These are phyloP conservation scores for Tauraco erythrolophus DNA, from an alignment of 2,113 vertebrate species.

Conservation along the genomic window DNA sequence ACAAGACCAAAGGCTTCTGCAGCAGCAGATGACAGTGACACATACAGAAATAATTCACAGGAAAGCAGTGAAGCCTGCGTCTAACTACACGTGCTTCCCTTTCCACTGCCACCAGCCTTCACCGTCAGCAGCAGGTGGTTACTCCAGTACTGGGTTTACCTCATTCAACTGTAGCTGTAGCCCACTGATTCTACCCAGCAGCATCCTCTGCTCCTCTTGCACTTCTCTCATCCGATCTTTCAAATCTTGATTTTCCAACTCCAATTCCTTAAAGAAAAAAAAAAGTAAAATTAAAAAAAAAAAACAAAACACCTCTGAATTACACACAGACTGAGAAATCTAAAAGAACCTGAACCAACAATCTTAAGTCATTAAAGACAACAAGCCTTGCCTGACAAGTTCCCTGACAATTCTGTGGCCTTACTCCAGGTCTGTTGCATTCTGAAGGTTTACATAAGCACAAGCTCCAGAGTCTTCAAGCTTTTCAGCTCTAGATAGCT, in stretches of 20 bases:
- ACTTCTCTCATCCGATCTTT: slow-evolving; percentile 85
- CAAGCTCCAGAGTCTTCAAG: not conserved
- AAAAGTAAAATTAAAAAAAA: not conserved
- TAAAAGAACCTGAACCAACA: not conserved
- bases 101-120: not conserved
- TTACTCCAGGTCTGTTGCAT: not conserved
- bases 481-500: not conserved
- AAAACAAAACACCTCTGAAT: not conserved
- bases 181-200: slow-evolving; percentile 86
- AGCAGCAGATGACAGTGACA: not conserved
- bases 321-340: not conserved
- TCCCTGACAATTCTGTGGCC: not conserved
- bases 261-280: slow-evolving; percentile 80
- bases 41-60: not conserved
- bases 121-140: fast-evolving
- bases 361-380: not conserved
- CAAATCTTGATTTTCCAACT: slow-evolving; percentile 89
- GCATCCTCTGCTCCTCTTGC: slow-evolving; percentile 88
- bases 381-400: not conserved
- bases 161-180: slow-evolving; percentile 90
- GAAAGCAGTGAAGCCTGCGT: not conserved
- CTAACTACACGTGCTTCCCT: not conserved
- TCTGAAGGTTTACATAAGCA: not conserved
- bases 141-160: slow-evolving; percentile 62
- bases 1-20: not conserved